Base-by-base conservation (phyloP, 2,113 vertebrate species). In the Psammodynastes pulverulentus region DNA sequence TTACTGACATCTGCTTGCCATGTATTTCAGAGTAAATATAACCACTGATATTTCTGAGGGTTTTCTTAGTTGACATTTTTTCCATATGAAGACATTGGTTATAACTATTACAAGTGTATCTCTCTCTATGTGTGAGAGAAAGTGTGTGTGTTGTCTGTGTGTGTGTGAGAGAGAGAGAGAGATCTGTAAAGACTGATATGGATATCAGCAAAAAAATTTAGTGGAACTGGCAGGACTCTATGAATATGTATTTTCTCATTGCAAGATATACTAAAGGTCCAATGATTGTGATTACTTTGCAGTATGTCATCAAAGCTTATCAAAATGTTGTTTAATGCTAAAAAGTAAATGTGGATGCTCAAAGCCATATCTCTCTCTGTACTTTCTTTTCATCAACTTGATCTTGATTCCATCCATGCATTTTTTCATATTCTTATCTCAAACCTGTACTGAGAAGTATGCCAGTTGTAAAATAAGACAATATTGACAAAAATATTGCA, bases 11-110 rank as follows among this genome's bases (percentile, higher is more conserved):
- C 93, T 93, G 54, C 12, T 93, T 89, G 53, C 91, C 95, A 93
- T 93, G 84, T 95, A 93, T 92, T 94, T 94, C 95, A 95, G 52
- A 90, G 90, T 93, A 93, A 95, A 96, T 56, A 94, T 96, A 96
- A 94, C 90, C 93, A 95, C 10, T 0, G 0, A 88, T 88, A 23
- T 95, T 91, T 94, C 92, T 54, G 91, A 79, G 93, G 95, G 93
- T 94, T 95, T 94, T 94, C 92, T 93, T n/a, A 67, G 95, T 97
- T 0, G 0, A 93, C 93, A 94, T 88, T 92, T 94, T 90, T 94
- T 90, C 90, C 93, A 48, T 92, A 90, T 95, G 94, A 95, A 8
- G 90, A 92, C 51, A 92, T 58, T 94, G 93, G 93, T 91, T 96
- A 94, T 92, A 94, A 94, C 94, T 92, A 89, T 92, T 96, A 79